phyloP scores from a whole-genome alignment of 2,113 vertebrate genomes.

The Glaucomys volans region DNA sequence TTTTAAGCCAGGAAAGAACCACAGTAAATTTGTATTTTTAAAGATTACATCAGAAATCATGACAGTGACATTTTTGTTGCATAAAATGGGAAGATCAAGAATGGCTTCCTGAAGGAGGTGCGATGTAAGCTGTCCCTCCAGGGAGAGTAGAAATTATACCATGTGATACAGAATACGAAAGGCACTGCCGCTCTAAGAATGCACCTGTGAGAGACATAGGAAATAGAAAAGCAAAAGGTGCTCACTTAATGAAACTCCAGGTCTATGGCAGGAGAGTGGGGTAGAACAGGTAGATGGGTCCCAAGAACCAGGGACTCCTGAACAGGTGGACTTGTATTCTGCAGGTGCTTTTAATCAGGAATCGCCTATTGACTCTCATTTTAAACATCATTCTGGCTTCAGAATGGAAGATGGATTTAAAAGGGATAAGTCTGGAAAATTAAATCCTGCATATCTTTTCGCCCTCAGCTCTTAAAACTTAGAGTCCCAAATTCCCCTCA shows the following conservation, averaged over 20 bases:
- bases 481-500: background rate
- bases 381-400: background rate
- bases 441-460: background rate
- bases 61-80: background rate
- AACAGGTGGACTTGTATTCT: background rate
- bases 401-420: background rate
- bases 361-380: accelerated
- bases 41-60: background rate
- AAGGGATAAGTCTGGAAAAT: background rate
- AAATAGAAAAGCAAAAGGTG: background rate
- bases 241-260: background rate
- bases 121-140: background rate
- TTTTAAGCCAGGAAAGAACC: background rate
- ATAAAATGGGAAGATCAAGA: background rate
- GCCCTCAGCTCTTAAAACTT: background rate
- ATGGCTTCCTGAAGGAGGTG: background rate
- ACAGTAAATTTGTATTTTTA: background rate
- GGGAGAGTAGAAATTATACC: background rate
- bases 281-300: background rate
- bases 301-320: accelerated
- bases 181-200: background rate
- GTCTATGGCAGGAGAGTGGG: background rate
- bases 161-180: accelerated
- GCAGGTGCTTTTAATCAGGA: background rate
- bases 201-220: too few relatives aligned